Percentiles rank a stretch among this genome's conserved stretches.
Evolutionary conservation across 2,888 invertebrate genomes (phyloP).

Genomic region (Nymphalis polychloros): DNA sequence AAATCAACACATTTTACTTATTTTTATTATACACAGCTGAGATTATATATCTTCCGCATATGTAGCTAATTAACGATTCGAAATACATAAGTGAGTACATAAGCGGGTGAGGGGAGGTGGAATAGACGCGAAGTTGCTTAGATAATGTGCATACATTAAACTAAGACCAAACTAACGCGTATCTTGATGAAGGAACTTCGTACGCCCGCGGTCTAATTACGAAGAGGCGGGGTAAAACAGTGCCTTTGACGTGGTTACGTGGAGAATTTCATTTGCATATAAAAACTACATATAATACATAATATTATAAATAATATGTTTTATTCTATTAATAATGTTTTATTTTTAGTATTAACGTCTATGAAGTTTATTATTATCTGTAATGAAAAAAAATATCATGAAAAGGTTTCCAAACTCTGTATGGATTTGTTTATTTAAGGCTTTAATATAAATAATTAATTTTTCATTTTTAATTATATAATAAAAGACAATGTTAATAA

Average conservation of each 20-base stretch:
- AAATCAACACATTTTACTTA: conserved; percentile 10
- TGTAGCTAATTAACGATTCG: conserved; percentile 42
- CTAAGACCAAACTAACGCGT: conserved; percentile 78
- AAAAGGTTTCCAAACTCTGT: too few relatives aligned
- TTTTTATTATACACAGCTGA: conserved; percentile 9
- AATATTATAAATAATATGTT: too few relatives aligned
- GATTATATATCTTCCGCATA: conserved; percentile 21
- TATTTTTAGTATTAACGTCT: too few relatives aligned
- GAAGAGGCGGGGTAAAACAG: conserved; percentile 51
- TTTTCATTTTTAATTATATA: too few relatives aligned
- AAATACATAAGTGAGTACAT: conserved; percentile 60
- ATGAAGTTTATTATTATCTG: too few relatives aligned
- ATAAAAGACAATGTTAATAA: too few relatives aligned
- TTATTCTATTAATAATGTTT: too few relatives aligned
- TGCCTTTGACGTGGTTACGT: conserved; percentile 46
- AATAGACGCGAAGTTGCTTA: conserved; percentile 71
- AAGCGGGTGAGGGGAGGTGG: conserved; percentile 44
- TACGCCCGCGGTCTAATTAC: conserved; percentile 73
- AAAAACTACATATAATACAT: conserved; percentile 39
- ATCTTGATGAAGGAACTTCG: conserved; percentile 79
- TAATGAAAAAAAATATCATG: too few relatives aligned
- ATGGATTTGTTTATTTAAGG: too few relatives aligned
- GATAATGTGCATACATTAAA: conserved; percentile 82
- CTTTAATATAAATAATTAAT: too few relatives aligned
- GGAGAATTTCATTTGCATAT: conserved; percentile 47